Base-by-base conservation (phyloP, 2,113 vertebrate genomes). In the Engraulis encrasicolus region DNA sequence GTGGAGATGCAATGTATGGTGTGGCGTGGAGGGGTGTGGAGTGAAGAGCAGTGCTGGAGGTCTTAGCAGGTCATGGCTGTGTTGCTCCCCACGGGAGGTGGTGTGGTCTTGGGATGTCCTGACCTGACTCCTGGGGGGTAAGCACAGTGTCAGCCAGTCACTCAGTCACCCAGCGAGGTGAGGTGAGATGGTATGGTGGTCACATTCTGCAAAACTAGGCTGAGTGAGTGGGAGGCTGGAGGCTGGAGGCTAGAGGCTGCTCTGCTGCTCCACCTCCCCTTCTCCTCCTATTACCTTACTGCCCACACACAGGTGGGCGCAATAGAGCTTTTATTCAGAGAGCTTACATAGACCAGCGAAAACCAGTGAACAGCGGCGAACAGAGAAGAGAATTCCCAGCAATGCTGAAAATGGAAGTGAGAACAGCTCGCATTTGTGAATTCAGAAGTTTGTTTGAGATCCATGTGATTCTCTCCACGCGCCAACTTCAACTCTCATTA, bases 371-470 rank as follows among this genome's bases (percentile, higher is more conserved):
- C n/a, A n/a, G n/a, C n/a, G n/a, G n/a, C n/a, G n/a, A n/a, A n/a
- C n/a, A 27, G 23, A 66, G 27, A 66, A 23, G 58, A 27, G 58
- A 66, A 66, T 23, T 66, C 58, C 58, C 23, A 31, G 31, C 58
- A 66, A 27, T 7, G 58, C 14, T 14, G 58, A 23, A 1, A 31
- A 2, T 12, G 58, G 58, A 66, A 66, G 58, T 66, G 58, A 66
- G 23, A n/a, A 15, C 9, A 2, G n/a, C 58, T 31, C 2, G 6
- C 58, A 11, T 66, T 23, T 9, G 58, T 66, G 9, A 11, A 66
- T 31, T 31, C 58, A 66, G 58, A 66, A 66, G 58, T 66, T 66
- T 66, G 58, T 66, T 66, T 66, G 52, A 66, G 27, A 66, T 66
- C 14, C 58, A 66, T 66, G 58, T 15, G 27, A 27, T 14, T 66